These are phyloP conservation scores for Siniperca chuatsi DNA, from an alignment of 2,113 vertebrate species.

Conservation along the genomic window DNA sequence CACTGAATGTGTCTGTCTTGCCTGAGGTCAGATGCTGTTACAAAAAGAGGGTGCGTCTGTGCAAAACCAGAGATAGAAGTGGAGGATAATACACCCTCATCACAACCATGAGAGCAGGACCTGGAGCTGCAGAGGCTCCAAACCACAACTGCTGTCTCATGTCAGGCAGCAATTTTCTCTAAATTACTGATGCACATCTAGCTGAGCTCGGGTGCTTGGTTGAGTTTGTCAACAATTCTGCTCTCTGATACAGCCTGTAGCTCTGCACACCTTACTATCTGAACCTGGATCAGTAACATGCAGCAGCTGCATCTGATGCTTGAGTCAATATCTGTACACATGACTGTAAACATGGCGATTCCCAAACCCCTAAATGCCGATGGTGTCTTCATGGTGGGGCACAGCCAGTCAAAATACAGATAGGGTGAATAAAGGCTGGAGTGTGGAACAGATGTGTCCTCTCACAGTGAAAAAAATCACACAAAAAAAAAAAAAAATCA, in stretches of 20 bases:
- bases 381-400: neutral
- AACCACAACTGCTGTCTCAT: neutral
- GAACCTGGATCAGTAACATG: conserved; percentile 13
- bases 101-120: conserved; percentile 2
- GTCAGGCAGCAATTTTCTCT: neutral
- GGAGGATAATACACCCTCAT: neutral
- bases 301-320: conserved; percentile 20
- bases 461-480: neutral
- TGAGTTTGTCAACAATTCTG: neutral
- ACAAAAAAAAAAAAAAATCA: neutral
- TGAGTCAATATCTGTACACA: conserved; percentile 10
- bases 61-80: neutral
- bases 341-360: neutral
- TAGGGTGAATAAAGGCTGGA: neutral
- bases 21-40: neutral
- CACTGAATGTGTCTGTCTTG: neutral
- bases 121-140: neutral
- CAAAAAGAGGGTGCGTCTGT: conserved; percentile 15
- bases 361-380: neutral
- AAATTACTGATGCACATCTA: neutral
- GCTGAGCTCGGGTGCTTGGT: neutral
- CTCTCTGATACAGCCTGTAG: neutral
- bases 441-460: conserved; percentile 6
- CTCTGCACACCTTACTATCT: neutral
- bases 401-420: conserved; percentile 18